Conservation (phyloP, 2,113 vertebrate genomes). For the Octodon degus region DNA sequence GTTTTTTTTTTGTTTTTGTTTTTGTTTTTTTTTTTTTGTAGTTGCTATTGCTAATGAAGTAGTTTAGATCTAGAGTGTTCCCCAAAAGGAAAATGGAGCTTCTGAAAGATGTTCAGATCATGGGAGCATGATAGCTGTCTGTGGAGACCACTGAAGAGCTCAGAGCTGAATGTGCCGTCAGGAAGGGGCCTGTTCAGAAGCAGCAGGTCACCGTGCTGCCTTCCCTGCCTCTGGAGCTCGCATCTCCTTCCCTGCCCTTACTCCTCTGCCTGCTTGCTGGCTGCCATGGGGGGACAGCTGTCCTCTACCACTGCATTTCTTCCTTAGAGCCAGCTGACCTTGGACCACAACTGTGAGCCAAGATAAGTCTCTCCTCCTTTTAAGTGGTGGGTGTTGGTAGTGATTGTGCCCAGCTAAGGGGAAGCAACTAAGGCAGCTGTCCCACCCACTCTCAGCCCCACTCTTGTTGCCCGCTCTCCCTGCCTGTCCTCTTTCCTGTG, state of each 20-base stretch:
- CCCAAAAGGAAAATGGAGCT: not conserved
- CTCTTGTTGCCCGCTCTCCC: not conserved
- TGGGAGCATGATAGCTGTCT: not conserved
- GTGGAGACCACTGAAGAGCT: not conserved
- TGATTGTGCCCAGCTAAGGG: not conserved
- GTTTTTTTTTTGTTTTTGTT: not conserved
- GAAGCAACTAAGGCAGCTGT: not conserved
- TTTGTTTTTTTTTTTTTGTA: not conserved
- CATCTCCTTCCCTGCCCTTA: not conserved
- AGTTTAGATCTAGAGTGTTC: not conserved
- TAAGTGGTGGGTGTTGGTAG: not conserved
- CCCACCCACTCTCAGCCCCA: not conserved
- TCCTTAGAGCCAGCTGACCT: not conserved
- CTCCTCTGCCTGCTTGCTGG: not conserved
- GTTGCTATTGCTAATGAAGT: not conserved
- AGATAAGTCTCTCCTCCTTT: not conserved
- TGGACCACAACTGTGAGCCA: not conserved
- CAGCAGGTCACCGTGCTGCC: not conserved
- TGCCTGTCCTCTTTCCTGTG: not conserved
- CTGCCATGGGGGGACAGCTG: not conserved
- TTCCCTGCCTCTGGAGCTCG: not conserved
- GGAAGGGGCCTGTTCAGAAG: not conserved
- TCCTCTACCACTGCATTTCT: not conserved
- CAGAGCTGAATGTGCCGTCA: not conserved
- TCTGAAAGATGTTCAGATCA: not conserved